Evolutionary conservation across 2,888 invertebrate genomes (phyloP), one percentile per base, ranked within the genome.

Genomic region (Pterostichus niger): DNA sequence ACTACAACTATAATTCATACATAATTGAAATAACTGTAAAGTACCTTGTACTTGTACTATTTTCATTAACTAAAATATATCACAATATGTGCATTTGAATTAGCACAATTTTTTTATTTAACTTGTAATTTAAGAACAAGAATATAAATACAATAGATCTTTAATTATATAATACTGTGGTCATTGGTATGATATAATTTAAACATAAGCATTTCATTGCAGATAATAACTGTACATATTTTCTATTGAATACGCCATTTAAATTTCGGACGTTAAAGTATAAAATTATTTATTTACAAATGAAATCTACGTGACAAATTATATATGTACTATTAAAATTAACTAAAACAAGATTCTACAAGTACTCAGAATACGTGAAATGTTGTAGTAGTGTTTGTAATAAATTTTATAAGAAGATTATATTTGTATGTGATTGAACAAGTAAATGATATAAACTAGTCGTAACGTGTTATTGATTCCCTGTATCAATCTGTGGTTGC

Each of bases 51-150:
- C 64, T 64, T 33, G 64, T 64, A 64, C 64, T 64, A 33, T 64
- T 64, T 64, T 64, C 31, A 35, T 64, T 64, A 64, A 64, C 64
- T 64, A 64, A 64, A 64, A 64, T 64, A 64, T 64, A 64, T 64
- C 64, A 64, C 64, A 64, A 64, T 64, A 64, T 33, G 35, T 64
- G 64, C 64, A 13, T n/a, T 13, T 64, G 0, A 64, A 13, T 2
- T 17, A 64, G 64, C 64, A 64, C 64, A 24, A 40, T 7, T 10
- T 24, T n/a, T 24, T 24, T 59, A 3, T 64, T 35, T 64, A 61
- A 61, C 35, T 64, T 35, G 35, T 33, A 64, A 64, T 11, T 64
- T 64, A 35, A 64, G 64, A 35, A 35, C 64, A 64, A 64, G 64
- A 59, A 59, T 59, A 31, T 64, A 4, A 35, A 64, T 35, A 64